phyloP scores from a whole-genome alignment of 2,888 invertebrate genomes.

The Rhaphigaster nebulosa region DNA sequence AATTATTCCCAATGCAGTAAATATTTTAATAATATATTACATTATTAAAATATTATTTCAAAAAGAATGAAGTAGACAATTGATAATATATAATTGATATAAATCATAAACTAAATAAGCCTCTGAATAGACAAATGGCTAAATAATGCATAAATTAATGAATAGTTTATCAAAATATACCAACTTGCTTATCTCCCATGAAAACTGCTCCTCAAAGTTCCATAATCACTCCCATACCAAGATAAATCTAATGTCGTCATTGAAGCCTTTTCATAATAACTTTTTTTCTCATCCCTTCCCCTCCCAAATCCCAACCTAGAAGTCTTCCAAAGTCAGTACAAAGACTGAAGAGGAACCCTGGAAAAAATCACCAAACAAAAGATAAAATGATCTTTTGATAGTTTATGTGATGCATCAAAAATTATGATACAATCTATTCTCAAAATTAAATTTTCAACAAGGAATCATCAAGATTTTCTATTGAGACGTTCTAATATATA shows the following conservation, averaged over 20 bases:
- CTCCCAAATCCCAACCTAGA: conserved; percentile 2
- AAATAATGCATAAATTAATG: background rate
- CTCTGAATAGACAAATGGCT: background rate
- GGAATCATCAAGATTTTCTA: background rate
- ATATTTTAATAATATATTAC: background rate
- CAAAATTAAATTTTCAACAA: background rate
- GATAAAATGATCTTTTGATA: conserved; percentile 6
- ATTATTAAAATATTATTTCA: background rate
- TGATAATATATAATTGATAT: background rate
- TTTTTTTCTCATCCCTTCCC: conserved; percentile 7
- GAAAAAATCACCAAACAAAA: conserved; percentile 28
- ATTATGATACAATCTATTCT: background rate
- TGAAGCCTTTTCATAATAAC: conserved; percentile 5
- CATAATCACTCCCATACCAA: background rate
- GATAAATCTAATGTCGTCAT: background rate
- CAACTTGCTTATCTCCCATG: background rate
- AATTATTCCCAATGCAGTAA: background rate
- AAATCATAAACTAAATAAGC: background rate
- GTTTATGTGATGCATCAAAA: background rate
- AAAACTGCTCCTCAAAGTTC: conserved; percentile 10
- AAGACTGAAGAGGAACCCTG: conserved; percentile 18
- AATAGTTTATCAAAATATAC: background rate
- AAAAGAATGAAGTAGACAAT: background rate
- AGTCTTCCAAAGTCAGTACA: conserved; percentile 25
- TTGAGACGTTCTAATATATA: background rate